Base-by-base conservation (phyloP, 2,888 invertebrate species). In the Polydrusus pterygomalis region DNA sequence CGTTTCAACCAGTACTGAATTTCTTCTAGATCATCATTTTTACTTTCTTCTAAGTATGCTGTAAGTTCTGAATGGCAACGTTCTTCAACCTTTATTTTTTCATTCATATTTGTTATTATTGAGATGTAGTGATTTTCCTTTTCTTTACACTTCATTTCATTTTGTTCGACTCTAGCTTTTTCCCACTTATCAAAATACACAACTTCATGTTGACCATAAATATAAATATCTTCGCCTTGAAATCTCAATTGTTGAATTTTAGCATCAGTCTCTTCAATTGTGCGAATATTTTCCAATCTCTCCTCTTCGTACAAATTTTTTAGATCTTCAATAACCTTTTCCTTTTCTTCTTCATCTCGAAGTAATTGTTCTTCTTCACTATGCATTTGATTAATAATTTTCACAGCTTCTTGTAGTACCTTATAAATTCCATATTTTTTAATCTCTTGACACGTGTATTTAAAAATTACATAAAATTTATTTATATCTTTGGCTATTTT, bases 1-100 rank as follows among this genome's bases (percentile, higher is more conserved):
- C 78, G 75, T 58, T 83, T 82, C 82, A 84, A 83, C 86, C 86
- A 86, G 58, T 81, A 81, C 10, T 84, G 77, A 10, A 85, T 86
- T 25, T 82, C 81, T 3, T 83, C 82, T 30, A 80, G 18, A 56
- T 80, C 75, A 68, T 86, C 85, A 82, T 81, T 79, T 76, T 69
- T 81, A 60, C 78, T 83, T 78, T 86, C 84, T 34, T 81, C 79
- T 30, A 85, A 78, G 68, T 81, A 86, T 63, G 70, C 78, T 13
- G 76, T 70, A 10, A 86, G 78, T 75, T 84, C 83, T 0, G 45
- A 60, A 60, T 86, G 85, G 45, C 83, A 80, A 43, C 82, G 78
- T 45, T 81, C 81, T 72, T 86, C 85, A 10, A 77, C 25, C 0
- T 80, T 75, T 7, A 83, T 82, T 76, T 81, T 79, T 9, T 79